Evolutionary conservation across 2,797 vertebrate species (phyloP).

Genomic region (Tragelaphus eurycerus): DNA sequence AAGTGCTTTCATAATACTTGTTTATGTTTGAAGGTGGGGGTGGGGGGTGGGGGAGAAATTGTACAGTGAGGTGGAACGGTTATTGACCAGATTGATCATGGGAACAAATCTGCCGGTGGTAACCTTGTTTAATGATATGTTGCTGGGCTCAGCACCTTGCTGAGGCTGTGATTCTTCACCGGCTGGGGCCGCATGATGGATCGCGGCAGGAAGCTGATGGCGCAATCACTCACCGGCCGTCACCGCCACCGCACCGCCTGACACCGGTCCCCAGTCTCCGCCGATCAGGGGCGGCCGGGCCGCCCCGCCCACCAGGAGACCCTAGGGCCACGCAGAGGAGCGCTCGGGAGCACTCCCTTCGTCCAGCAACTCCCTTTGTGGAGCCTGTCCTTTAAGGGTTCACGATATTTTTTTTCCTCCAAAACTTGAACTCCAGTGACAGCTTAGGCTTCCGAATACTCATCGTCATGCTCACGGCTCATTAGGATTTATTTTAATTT

Average conservation of each 20-base stretch:
- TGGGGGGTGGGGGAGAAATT: not conserved
- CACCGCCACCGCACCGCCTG: constrained; percentile 91
- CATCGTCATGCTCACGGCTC: not conserved
- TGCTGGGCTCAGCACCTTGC: constrained; percentile 90
- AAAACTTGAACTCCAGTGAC: not conserved
- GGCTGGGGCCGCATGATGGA: constrained; percentile 94
- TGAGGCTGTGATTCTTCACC: constrained; percentile 87
- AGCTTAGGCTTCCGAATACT: not conserved
- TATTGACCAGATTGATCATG: constrained; percentile 90
- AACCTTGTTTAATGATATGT: constrained; percentile 95
- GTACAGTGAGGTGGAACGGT: constrained; percentile 82
- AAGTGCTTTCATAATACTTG: constrained; percentile 78
- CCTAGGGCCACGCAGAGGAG: constrained; percentile 84
- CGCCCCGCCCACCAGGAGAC: constrained; percentile 86
- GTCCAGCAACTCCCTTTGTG: constrained; percentile 63
- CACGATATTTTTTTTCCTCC: not conserved
- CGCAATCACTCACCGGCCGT: constrained; percentile 94
- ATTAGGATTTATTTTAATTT: not conserved
- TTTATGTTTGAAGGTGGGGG: constrained; percentile 77
- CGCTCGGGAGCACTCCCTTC: constrained; percentile 71
- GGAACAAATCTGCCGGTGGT: constrained; percentile 89
- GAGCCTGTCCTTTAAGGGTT: constrained; percentile 25
- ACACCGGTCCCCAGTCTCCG: constrained; percentile 92
- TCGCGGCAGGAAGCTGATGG: constrained; percentile 95
- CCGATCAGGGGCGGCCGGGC: constrained; percentile 85